A percentile compares a stretch with the other conserved stretches of the same genome.
Evolutionary conservation across 2,113 vertebrate genomes (phyloP).

Genomic region (Oophaga pumilio): DNA sequence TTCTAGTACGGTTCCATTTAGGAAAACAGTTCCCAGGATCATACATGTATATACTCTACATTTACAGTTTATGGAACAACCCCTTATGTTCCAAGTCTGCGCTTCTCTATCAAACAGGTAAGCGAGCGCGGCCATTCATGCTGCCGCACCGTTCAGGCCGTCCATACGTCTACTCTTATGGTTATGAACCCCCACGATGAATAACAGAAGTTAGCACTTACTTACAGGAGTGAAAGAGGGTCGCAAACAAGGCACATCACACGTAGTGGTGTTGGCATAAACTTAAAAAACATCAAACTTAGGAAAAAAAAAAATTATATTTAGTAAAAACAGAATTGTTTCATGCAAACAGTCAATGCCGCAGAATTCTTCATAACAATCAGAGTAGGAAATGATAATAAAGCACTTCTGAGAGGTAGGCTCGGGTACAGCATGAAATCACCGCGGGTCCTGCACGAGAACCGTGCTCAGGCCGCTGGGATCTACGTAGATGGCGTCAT

Average conservation of each 20-base stretch:
- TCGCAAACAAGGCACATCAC: slow-evolving; percentile 31
- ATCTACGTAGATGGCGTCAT: neutral
- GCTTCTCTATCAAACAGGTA: too few relatives aligned
- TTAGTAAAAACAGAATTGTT: neutral
- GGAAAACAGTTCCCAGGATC: too few relatives aligned
- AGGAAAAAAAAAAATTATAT: neutral
- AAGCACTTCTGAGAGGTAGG: slow-evolving; percentile 34
- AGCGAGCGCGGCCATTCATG: too few relatives aligned
- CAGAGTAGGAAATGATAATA: neutral
- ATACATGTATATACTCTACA: too few relatives aligned
- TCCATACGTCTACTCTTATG: neutral
- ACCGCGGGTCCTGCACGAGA: neutral
- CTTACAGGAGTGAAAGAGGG: neutral
- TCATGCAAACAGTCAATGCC: neutral
- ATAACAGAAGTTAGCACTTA: neutral
- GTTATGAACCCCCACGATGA: neutral
- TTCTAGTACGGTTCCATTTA: too few relatives aligned
- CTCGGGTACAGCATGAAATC: neutral
- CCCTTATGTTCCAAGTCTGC: too few relatives aligned
- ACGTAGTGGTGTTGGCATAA: slow-evolving; percentile 1
- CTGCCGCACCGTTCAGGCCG: too few relatives aligned
- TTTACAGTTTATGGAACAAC: too few relatives aligned
- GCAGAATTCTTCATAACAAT: slow-evolving; percentile 23
- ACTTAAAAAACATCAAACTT: neutral
- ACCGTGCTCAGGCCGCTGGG: neutral